These are phyloP conservation scores for Geopemphigus sp. DNA, from an alignment of 1,140 invertebrate genomes.

Conservation along the genomic window DNA sequence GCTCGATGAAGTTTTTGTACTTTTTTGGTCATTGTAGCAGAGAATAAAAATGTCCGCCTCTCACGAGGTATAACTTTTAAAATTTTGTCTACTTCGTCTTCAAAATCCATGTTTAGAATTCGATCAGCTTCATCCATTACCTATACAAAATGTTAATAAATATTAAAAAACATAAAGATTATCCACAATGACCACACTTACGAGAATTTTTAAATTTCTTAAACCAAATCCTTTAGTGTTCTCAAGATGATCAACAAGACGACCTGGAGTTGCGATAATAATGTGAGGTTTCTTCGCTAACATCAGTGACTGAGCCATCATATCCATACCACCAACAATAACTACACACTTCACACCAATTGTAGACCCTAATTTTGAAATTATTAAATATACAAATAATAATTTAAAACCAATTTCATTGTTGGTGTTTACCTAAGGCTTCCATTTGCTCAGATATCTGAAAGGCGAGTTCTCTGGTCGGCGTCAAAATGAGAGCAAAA, in stretches of 20 bases:
- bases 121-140: slow-evolving; percentile 96
- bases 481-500: slow-evolving; percentile 92
- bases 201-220: slow-evolving; percentile 82
- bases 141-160: slow-evolving; percentile 54
- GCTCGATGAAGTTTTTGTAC: slow-evolving; percentile 95
- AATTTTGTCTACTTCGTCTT: slow-evolving; percentile 94
- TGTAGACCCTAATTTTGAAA: slow-evolving; percentile 60
- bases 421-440: slow-evolving; percentile 69
- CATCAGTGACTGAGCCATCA: slow-evolving; percentile 86
- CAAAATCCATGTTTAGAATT: slow-evolving; percentile 95
- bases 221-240: slow-evolving; percentile 94
- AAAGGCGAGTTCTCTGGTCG: slow-evolving; percentile 94
- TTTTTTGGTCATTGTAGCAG: slow-evolving; percentile 98
- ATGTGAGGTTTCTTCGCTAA: slow-evolving; percentile 95
- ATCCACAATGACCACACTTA: slow-evolving; percentile 53
- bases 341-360: slow-evolving; percentile 94
- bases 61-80: slow-evolving; percentile 86
- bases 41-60: slow-evolving; percentile 85
- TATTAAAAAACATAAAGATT: neutral
- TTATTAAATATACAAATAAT: neutral
- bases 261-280: slow-evolving; percentile 87
- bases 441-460: slow-evolving; percentile 96
- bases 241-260: slow-evolving; percentile 86
- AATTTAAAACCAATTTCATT: neutral
- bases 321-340: slow-evolving; percentile 97